Conservation (phyloP, 2,888 invertebrate genomes). For the Linnaemya vulpina region DNA sequence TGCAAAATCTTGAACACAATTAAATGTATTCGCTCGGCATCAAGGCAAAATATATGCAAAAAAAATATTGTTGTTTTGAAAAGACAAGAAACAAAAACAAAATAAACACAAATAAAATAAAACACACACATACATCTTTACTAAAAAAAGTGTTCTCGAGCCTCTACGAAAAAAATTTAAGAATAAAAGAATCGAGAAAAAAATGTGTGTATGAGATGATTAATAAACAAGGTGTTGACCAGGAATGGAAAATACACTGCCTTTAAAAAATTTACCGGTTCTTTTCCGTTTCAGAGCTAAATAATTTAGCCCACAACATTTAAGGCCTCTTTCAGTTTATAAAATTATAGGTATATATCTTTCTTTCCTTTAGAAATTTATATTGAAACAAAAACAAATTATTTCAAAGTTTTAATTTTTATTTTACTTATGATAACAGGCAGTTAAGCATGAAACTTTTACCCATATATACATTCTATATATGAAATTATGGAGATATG, state of each 20-base stretch:
- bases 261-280: neutral
- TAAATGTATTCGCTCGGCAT: conserved; percentile 79
- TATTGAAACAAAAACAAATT: no score
- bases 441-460: no score
- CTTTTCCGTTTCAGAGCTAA: neutral
- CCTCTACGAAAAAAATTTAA: conserved; percentile 21
- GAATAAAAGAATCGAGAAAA: conserved; percentile 14
- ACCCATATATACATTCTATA: no score
- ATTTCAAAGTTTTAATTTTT: no score
- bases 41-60: conserved; percentile 81
- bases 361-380: no score
- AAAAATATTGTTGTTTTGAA: conserved; percentile 72
- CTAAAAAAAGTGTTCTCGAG: conserved; percentile 33
- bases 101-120: conserved; percentile 30
- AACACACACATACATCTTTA: no score
- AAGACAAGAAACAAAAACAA: conserved; percentile 34
- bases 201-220: conserved; percentile 14
- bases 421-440: no score
- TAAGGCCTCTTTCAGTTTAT: no score
- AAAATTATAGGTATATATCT: no score
- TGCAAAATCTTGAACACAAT: conserved; percentile 79
- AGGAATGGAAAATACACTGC: neutral
- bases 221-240: conserved; percentile 37
- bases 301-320: no score
- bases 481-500: no score